Conservation (phyloP, 1,140 invertebrate genomes). For the Drosophila lacteicornis region DNA sequence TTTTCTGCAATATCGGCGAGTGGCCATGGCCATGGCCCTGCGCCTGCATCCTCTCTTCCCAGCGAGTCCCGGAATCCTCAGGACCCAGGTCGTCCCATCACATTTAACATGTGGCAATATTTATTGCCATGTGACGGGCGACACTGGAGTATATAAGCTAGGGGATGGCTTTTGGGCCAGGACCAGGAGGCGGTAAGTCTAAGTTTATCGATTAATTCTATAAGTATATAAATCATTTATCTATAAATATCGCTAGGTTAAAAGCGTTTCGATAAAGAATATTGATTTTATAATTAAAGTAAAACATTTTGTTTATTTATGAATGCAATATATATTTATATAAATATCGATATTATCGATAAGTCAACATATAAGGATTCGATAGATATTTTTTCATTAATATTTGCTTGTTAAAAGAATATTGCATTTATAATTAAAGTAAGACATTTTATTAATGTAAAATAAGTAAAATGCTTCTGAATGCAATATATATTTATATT, state of each 20-base stretch:
- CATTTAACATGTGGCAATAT: conserved; percentile 68
- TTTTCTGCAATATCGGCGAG: conserved; percentile 69
- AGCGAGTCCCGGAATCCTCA: neutral
- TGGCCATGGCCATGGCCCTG: conserved; percentile 12
- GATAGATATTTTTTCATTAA: neutral
- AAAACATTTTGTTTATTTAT: no score
- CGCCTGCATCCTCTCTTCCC: neutral
- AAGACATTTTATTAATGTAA: no score
- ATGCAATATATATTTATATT: no score
- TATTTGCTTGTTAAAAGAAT: no score
- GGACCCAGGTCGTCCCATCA: conserved; percentile 6
- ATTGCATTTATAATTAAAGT: no score
- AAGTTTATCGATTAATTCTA: neutral
- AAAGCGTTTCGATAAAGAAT: neutral
- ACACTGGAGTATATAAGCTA: conserved; percentile 16
- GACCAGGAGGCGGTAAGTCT: neutral
- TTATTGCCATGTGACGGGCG: conserved; percentile 52
- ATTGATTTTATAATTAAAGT: no score
- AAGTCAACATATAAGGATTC: neutral
- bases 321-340: no score
- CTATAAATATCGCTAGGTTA: neutral
- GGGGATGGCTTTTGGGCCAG: neutral
- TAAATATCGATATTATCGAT: neutral
- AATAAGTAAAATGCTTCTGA: no score
- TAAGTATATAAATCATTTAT: neutral